Evolutionary conservation across 2,113 vertebrate species (phyloP).

Genomic region (Tachysurus fulvidraco): DNA sequence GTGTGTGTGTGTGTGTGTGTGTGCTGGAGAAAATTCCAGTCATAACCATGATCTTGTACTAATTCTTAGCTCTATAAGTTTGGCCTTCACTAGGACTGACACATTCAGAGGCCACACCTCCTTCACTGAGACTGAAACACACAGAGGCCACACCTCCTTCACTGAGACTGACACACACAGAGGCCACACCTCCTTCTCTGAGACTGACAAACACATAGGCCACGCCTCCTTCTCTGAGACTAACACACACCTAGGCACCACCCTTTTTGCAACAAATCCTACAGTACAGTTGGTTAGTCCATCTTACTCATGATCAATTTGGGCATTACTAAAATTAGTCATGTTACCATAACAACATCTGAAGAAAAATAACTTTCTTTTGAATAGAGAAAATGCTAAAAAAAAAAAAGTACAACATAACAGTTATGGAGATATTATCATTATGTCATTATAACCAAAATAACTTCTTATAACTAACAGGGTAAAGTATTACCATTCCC

Average conservation of each 20-base stretch:
- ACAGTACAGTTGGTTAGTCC: neutral
- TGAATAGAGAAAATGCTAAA: neutral
- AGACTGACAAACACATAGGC: neutral
- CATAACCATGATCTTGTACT: neutral
- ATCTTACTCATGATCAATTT: neutral
- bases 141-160: neutral
- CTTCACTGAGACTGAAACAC: neutral
- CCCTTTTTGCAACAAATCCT: no score
- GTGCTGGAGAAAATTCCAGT: neutral
- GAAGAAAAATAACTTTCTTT: neutral
- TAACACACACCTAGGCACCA: no score
- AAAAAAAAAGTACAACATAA: neutral
- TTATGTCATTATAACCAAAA: neutral
- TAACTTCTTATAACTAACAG: neutral
- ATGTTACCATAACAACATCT: neutral
- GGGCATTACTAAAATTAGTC: neutral
- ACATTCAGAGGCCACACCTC: neutral
- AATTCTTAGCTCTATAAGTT: no score
- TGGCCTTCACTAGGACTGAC: neutral
- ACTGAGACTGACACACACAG: neutral
- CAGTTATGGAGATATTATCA: neutral
- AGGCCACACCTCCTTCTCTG: neutral
- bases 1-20: slow-evolving; percentile 4
- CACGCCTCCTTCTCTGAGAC: neutral
- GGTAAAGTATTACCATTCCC: neutral